Conservation (phyloP, 2,888 invertebrate genomes). For the Eumerus sabulonum region DNA sequence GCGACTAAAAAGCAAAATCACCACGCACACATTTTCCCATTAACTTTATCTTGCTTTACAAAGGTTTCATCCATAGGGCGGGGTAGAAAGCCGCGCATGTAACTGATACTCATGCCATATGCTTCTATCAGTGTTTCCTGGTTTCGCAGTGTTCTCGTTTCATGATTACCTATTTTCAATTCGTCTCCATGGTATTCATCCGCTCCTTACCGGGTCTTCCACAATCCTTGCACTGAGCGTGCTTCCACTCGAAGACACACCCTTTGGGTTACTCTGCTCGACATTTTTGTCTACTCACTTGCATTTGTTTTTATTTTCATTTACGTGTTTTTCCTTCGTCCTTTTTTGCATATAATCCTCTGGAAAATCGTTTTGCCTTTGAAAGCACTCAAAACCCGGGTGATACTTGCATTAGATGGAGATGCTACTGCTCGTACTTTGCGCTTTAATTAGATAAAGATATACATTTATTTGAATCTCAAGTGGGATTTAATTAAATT, state of each 20-base stretch:
- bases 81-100: conserved; percentile 33
- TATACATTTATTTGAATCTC: conserved; percentile 68
- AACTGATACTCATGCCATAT: conserved; percentile 43
- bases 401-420: conserved; percentile 29
- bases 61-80: conserved; percentile 15
- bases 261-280: conserved; percentile 25
- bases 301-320: too few relatives aligned
- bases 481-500: conserved; percentile 69
- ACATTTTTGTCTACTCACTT: conserved; percentile 20
- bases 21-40: conserved; percentile 33
- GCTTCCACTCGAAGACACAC: conserved; percentile 30
- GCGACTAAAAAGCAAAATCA: conserved; percentile 48
- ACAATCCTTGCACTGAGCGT: too few relatives aligned
- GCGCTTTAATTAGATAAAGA: conserved; percentile 66
- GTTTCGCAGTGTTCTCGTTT: conserved; percentile 23
- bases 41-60: background rate
- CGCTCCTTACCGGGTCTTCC: background rate
- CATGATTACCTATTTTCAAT: conserved; percentile 48
- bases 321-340: conserved; percentile 3
- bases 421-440: conserved; percentile 34
- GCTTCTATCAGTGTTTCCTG: conserved; percentile 44
- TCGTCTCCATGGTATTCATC: conserved; percentile 44
- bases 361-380: conserved; percentile 57
- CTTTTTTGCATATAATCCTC: conserved; percentile 39
- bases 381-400: conserved; percentile 27